Conservation (phyloP, 2,888 invertebrate species). For the Ommatoiulus sabulosus region DNA sequence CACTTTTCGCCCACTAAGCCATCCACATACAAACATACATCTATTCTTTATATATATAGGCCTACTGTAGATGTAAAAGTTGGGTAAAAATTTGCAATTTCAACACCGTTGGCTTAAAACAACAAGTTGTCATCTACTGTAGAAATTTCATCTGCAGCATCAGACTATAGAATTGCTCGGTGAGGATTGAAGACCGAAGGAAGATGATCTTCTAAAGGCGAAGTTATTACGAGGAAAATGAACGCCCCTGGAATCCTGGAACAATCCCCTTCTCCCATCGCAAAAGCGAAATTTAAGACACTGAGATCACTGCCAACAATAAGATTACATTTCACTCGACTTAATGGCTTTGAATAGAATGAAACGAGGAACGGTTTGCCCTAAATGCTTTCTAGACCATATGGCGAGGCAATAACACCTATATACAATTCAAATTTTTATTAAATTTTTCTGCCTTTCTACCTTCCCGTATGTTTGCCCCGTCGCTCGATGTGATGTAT, state of each 20-base stretch:
- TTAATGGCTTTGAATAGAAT: background rate
- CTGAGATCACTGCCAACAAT: background rate
- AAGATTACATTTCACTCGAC: background rate
- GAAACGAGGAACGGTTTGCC: background rate
- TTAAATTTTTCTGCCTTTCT: slow-evolving; percentile 13
- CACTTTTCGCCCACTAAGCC: no score
- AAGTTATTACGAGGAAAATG: background rate
- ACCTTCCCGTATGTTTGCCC: background rate
- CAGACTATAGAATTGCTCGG: background rate
- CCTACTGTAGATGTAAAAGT: no score
- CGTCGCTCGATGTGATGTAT: background rate
- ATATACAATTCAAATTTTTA: slow-evolving; percentile 37
- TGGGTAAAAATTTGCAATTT: no score
- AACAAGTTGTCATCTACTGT: background rate
- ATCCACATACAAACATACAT: no score
- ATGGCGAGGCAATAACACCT: background rate
- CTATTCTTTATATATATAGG: no score
- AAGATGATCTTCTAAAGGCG: background rate
- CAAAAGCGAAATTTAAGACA: slow-evolving; percentile 6
- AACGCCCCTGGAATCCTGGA: background rate
- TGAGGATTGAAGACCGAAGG: background rate
- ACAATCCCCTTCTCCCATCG: background rate
- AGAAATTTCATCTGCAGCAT: slow-evolving; percentile 7
- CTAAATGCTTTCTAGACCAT: slow-evolving; percentile 11
- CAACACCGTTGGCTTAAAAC: no score